These are phyloP conservation scores for Pangasius mekongensis DNA, from an alignment of 2,797 vertebrate genomes.

Conservation along the genomic window DNA sequence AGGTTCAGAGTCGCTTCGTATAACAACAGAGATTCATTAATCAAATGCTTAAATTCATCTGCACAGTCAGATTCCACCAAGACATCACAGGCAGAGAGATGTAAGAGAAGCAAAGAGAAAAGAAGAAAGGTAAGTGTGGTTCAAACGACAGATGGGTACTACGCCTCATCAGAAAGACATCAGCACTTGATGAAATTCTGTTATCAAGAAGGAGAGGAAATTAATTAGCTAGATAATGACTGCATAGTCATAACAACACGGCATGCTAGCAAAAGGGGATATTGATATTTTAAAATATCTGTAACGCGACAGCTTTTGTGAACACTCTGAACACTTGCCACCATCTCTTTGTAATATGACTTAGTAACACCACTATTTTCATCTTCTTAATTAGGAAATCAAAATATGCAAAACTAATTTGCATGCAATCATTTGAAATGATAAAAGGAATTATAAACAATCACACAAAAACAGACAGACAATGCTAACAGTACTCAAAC, in stretches of 20 bases:
- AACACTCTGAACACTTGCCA: constrained; percentile 27
- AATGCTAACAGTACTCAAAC: not conserved
- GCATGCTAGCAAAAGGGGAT: constrained; percentile 18
- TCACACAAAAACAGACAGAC: not conserved
- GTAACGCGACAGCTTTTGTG: constrained; percentile 34
- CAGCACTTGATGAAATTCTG: constrained; percentile 51
- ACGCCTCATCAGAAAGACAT: constrained; percentile 48
- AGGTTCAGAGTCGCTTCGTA: not conserved
- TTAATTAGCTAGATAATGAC: constrained; percentile 53
- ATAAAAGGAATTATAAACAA: constrained; percentile 18
- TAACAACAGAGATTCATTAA: constrained; percentile 1
- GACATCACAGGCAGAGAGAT: constrained; percentile 33
- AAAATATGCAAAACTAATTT: constrained; percentile 1
- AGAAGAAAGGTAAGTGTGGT: constrained; percentile 37
- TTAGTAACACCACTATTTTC: constrained; percentile 21
- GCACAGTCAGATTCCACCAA: constrained; percentile 20
- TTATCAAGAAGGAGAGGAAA: constrained; percentile 50
- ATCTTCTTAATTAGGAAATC: constrained; percentile 7
- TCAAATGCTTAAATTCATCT: constrained; percentile 26
- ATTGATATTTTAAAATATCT: constrained; percentile 43
- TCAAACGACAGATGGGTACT: constrained; percentile 45
- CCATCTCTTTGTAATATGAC: constrained; percentile 2
- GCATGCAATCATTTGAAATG: not conserved
- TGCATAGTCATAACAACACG: constrained; percentile 45
- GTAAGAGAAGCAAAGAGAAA: not conserved